Base-by-base conservation (phyloP, 2,797 vertebrate genomes). In the Delichon dasypus region DNA sequence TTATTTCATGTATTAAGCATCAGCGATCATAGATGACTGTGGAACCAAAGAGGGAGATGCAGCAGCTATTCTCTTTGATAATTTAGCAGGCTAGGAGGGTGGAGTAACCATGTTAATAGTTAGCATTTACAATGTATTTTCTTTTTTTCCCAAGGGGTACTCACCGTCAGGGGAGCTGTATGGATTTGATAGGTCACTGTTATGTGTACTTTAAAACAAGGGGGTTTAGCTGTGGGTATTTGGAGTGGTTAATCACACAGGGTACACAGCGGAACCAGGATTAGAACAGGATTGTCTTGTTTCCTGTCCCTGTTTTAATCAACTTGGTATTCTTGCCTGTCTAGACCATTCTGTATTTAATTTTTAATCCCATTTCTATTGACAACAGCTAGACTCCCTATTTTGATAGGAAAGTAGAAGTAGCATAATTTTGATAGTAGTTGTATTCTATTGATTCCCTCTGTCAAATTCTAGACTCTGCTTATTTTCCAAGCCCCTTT, bases 271-370 rank as follows among this genome's bases (percentile, higher is more conserved):
- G 83, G 50, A 85, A 71, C 78, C 61, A 20, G 88, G 91, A 96
- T 96, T 91, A 96, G 82, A 88, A 68, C 22, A 81, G 79, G 79
- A 93, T 88, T 94, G 68, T 66, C 85, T 85, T 11, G 0, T 85
- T 93, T 94, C 79, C 89, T 81, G 91, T 60, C 78, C 26, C 23
- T 40, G 17, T 48, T 85, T 68, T 90, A 96, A 92, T 81, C 47
- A 88, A 81, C 47, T 68, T 72, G 85, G 57, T 51, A 44, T 54
- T 72, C 82, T 38, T 80, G 68, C 19, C 66, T 66, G 36, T 75
- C 66, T 88, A 84, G 88, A 81, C 62, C 9, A 58, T 40, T 72
- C 34, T 48, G 38, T 54, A 81, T 64, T 93, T 85, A 75, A 61
- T 40, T 87, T 81, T 84, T 55, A 94, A 91, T 84, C 44, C 22